Percentiles rank a stretch among this genome's conserved stretches.
phyloP scores from a whole-genome alignment of 2,113 vertebrate genomes.

The Ascaphus truei region DNA sequence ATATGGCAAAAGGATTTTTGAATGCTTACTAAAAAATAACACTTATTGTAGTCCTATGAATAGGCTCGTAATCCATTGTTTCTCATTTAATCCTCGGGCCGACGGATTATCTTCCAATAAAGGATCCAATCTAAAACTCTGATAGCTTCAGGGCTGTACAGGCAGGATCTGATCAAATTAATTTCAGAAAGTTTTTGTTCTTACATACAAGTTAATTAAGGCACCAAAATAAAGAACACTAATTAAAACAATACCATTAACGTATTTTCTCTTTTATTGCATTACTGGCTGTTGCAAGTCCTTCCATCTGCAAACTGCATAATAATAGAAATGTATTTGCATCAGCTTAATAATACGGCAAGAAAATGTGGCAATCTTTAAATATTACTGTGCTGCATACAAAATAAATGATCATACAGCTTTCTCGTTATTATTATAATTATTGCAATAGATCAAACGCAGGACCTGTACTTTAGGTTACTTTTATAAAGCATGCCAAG shows the following conservation, averaged over 20 bases:
- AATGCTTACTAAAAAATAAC: not conserved
- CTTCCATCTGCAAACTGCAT: not conserved
- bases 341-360: not conserved
- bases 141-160: not conserved
- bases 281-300: not conserved
- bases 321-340: not conserved
- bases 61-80: too few species aligned
- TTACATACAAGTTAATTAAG: not conserved
- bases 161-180: not conserved
- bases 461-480: too few species aligned
- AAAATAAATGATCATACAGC: not conserved
- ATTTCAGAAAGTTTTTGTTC: not conserved
- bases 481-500: too few species aligned
- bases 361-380: not conserved
- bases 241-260: slow-evolving; percentile 7
- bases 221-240: slow-evolving; percentile 13
- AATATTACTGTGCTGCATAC: not conserved
- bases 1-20: not conserved
- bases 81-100: not conserved
- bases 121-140: not conserved
- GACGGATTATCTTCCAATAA: not conserved
- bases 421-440: too few species aligned
- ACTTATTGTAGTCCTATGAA: not conserved
- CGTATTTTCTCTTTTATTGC: not conserved
- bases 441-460: too few species aligned